Evolutionary conservation across 2,888 invertebrate genomes (phyloP), one percentile per base, ranked within the genome.

Genomic region (Xylota sylvarum): DNA sequence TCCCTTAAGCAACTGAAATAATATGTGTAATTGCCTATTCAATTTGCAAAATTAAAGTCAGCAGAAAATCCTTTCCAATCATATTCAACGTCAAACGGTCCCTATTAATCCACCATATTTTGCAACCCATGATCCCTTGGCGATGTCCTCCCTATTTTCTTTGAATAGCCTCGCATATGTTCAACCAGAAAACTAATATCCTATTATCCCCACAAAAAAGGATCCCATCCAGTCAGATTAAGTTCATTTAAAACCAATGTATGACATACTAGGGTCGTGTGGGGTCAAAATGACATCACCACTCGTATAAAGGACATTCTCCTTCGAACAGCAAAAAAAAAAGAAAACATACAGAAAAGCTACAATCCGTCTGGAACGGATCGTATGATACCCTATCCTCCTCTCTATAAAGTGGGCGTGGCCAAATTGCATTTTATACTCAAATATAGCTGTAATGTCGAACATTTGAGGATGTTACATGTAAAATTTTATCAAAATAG

Each of bases 161-260:
- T 12, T 7, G 56, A 67, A 67, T 67, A 50, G 40, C 55, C 69
- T 30, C 64, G 37, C 79, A 72, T 79, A 72, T 56, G 70, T 9
- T 35, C 27, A 40, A 30, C 5, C 35, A 64, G 70, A 72, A 56
- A 79, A 72, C 70, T 72, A 64, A 72, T 79, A 79, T 79, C 79
- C 79, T 43, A 79, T 79, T 79, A 72, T 70, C 70, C 62, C 9
- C 70, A 79, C 70, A 79, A 79, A 43, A 23, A 64, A 72, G 79
- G 48, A 52, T 37, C 48, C 56, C 79, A 70, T 72, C 79, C 62
- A 56, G 37, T 17, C 65, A 50, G 65, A 80, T 65, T 80, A 65
- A 65, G 65, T 73, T 73, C 73, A 80, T 80, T 80, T 65, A 73
- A 58, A 72, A 65, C 56, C 70, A 50, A 65, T 73, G 65, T 72